A percentile compares a stretch with the other conserved stretches of the same genome.
Conservation (phyloP, 2,888 invertebrate genomes). For the Parascotia fuliginaria region DNA sequence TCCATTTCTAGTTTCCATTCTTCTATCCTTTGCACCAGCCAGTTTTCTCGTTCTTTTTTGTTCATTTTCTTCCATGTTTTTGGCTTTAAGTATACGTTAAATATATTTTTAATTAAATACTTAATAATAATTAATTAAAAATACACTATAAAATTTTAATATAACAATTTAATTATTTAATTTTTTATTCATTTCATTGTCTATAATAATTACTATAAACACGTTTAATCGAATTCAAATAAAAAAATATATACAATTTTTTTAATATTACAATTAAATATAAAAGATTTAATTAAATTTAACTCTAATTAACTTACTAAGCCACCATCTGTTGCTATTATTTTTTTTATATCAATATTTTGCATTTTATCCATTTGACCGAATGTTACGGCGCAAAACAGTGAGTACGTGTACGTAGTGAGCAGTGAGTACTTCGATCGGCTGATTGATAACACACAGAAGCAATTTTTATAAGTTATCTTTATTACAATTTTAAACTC, state of each 20-base stretch:
- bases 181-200: too few species aligned
- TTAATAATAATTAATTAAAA: neutral
- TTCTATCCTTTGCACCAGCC: constrained; percentile 67
- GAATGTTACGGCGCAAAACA: too few species aligned
- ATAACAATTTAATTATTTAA: neutral
- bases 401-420: too few species aligned
- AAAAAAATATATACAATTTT: neutral
- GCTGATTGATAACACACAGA: too few species aligned
- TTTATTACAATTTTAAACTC: too few species aligned
- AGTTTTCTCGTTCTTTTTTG: constrained; percentile 68
- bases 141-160: too few species aligned
- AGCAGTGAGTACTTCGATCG: too few species aligned
- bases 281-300: neutral
- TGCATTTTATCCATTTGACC: constrained; percentile 4
- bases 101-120: neutral
- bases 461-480: too few species aligned
- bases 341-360: constrained; percentile 6
- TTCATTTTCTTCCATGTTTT: constrained; percentile 76
- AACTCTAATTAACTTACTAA: neutral
- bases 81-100: constrained; percentile 62
- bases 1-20: constrained; percentile 70
- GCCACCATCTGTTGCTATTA: neutral
- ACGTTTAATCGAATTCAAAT: too few species aligned
- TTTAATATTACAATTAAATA: neutral
- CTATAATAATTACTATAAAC: too few species aligned